phyloP scores from a whole-genome alignment of 2,888 invertebrate genomes.

The Hybos culiciformis region DNA sequence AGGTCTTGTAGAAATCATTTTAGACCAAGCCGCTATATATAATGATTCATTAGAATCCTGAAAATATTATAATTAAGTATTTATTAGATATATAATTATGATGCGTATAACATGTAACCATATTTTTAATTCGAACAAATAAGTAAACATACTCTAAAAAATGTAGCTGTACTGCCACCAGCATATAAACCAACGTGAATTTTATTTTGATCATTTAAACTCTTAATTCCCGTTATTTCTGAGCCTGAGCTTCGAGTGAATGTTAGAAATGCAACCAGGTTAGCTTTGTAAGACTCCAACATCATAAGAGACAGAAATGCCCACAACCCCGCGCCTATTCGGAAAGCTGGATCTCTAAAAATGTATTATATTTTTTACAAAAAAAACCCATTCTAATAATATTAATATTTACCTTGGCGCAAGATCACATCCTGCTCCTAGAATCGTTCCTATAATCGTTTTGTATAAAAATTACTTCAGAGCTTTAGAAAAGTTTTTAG shows the following conservation, averaged over 20 bases:
- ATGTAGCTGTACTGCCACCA: conserved; percentile 83
- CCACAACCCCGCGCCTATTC: conserved; percentile 64
- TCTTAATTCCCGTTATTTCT: conserved; percentile 78
- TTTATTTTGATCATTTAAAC: conserved; percentile 79
- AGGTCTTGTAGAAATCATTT: conserved; percentile 71
- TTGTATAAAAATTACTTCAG: too few species aligned
- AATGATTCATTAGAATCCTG: conserved; percentile 69
- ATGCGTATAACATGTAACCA: too few species aligned
- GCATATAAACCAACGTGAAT: conserved; percentile 83
- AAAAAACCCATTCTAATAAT: too few species aligned
- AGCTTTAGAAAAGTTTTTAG: too few species aligned
- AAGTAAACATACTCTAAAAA: conserved; percentile 82
- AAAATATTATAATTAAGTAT: too few species aligned
- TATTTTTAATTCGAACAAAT: too few species aligned
- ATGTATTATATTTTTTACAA: too few species aligned
- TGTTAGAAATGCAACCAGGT: conserved; percentile 85
- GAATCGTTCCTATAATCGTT: too few species aligned
- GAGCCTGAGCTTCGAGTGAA: conserved; percentile 78
- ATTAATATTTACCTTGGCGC: too few species aligned
- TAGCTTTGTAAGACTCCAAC: conserved; percentile 82
- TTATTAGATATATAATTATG: too few species aligned
- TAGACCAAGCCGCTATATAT: conserved; percentile 79
- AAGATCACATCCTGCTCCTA: too few species aligned
- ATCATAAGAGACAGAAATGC: conserved; percentile 74
- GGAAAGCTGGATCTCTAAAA: too few species aligned